Evolutionary conservation across 1,140 invertebrate genomes (phyloP), one percentile per base, ranked within the genome.

Genomic region (Trichogramma pretiosum): DNA sequence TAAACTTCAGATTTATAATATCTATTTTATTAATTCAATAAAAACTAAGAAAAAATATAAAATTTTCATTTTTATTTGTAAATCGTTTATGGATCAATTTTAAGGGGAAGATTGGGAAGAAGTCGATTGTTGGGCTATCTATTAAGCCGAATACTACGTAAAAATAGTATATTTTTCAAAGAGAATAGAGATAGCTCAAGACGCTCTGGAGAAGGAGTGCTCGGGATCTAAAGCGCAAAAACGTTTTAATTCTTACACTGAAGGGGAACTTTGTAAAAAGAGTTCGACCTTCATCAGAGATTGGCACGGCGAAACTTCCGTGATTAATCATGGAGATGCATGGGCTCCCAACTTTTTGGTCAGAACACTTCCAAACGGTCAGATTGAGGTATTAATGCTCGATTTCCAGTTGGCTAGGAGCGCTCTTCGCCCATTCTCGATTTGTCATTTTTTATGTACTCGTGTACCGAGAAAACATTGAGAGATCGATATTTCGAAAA

Each of bases 341-440:
- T 87, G 83, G 83, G 76, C 77, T 0, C 82, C 81, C 26, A 86
- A 87, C 60, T 85, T 86, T 56, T 58, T 86, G 3, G 74, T 77
- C 10, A 72, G 74, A 45, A 74, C 77, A 46, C 53, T 62, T 4
- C 53, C 69, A 7, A 55, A 58, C 10, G 57, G 56, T 3, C 46
- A 56, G 8, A 70, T 76, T 1, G 55, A 74, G 37, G 70, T 74
- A 33, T 69, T 78, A 1, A 73, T 85, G 32, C 78, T 85, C 28
- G 84, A 87, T 55, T 85, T 83, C 54, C 83, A 86, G 66, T 54
- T 85, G 35, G 60, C 77, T 1, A 72, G 82, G 64, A 76, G n/a
- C n/a, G 67, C 41, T 70, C 73, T 0, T 78, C 77, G 21, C 73
- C 80, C 5, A 65, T 78, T 9, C 54, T 78, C 2, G 82, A 84